phyloP scores from a whole-genome alignment of 1,140 invertebrate genomes.

The Drosophila ficusphila region DNA sequence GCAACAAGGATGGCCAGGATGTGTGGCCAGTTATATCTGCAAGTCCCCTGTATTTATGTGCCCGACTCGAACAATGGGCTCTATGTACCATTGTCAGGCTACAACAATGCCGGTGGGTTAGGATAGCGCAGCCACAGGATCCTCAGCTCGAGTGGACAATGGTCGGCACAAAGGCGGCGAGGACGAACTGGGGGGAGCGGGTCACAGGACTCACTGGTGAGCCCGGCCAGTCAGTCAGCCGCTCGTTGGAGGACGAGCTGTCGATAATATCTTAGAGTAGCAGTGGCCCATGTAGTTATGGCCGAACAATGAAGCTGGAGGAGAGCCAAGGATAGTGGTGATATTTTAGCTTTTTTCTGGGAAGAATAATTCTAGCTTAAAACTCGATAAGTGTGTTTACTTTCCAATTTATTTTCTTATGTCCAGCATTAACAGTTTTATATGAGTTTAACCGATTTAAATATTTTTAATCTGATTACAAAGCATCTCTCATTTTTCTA shows the following conservation, averaged over 20 bases:
- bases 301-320: conserved; percentile 67
- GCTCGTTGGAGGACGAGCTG: conserved; percentile 71
- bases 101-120: conserved; percentile 70
- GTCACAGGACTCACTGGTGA: conserved; percentile 15
- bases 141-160: conserved; percentile 61
- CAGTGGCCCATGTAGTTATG: conserved; percentile 68
- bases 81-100: conserved; percentile 68
- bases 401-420: no score
- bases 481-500: no score
- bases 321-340: conserved; percentile 15
- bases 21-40: conserved; percentile 22
- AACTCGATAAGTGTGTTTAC: no score
- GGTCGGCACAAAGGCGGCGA: conserved; percentile 41
- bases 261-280: conserved; percentile 82
- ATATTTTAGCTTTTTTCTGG: background rate
- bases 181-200: background rate
- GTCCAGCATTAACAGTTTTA: no score
- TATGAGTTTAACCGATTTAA: no score
- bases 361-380: no score
- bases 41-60: conserved; percentile 36
- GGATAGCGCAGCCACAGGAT: conserved; percentile 32
- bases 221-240: conserved; percentile 46
- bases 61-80: conserved; percentile 51
- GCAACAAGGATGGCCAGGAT: conserved; percentile 63
- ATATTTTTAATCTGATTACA: no score